phyloP scores from a whole-genome alignment of 2,113 vertebrate species.

The Myanophis thanlyinensis region DNA sequence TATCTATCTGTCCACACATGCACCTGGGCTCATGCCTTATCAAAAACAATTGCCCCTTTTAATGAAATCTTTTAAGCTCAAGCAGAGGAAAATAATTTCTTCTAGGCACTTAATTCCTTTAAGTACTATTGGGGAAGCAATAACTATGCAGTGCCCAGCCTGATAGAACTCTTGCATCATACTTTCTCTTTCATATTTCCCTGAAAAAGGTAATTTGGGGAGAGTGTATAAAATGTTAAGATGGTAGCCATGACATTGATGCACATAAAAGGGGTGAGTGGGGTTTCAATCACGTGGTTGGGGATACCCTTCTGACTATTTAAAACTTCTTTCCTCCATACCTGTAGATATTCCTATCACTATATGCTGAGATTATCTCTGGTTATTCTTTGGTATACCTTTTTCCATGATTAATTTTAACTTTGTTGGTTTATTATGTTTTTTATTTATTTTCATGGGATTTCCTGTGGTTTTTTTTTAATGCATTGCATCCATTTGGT shows the following conservation, averaged over 20 bases:
- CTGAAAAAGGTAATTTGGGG: background rate
- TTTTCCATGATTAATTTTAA: background rate
- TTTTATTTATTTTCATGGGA: background rate
- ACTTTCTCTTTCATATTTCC: background rate
- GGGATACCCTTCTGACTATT: background rate
- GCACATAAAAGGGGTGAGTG: background rate
- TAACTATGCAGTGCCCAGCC: background rate
- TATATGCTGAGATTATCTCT: background rate
- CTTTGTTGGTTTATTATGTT: background rate
- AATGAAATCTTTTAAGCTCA: background rate
- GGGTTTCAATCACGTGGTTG: background rate
- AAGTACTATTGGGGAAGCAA: background rate
- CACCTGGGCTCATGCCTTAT: constrained; percentile 29
- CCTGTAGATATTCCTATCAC: background rate
- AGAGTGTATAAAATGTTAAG: background rate
- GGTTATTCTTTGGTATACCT: background rate
- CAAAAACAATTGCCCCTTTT: constrained; percentile 25
- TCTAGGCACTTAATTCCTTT: background rate
- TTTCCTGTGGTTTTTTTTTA: background rate
- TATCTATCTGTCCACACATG: background rate
- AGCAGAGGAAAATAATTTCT: background rate
- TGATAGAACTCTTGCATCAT: background rate
- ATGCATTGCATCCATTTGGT: background rate
- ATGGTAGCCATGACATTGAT: background rate
- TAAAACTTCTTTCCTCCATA: background rate